Evolutionary conservation across 2,888 invertebrate genomes (phyloP), one percentile per base, ranked within the genome.

Genomic region (Periphyllus acericola): DNA sequence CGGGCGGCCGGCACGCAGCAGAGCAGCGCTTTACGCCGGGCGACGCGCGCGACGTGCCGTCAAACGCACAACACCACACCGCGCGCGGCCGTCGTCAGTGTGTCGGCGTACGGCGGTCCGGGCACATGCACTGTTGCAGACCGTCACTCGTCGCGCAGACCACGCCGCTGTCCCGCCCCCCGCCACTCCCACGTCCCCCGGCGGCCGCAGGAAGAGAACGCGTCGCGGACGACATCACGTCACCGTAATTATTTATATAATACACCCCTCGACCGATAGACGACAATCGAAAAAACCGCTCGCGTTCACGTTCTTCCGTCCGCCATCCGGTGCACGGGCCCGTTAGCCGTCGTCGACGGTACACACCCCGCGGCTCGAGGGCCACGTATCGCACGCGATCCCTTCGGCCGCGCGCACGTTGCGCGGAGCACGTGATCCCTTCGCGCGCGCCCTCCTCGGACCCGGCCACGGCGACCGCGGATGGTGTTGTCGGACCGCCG

Each of bases 51-150:
- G 72, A 17, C 76, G 72, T 29, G 34, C 85, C 71, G 72, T 74
- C 80, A 55, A 60, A 72, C 55, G 60, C 55, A 80, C 80, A 68
- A 82, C 82, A 32, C 81, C 81, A 52, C n/a, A 25, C 60, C 34
- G 55, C 66, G n/a, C 81, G 29, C 68, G 66, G n/a, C 29, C 34
- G n/a, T 36, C 60, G 72, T 60, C 74, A 87, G 87, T 87, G 80
- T 87, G 87, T 87, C 87, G 87, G 80, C 80, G 80, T 66, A 68
- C 80, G 60, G 87, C 87, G 71, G 80, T 60, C 60, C 87, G 80
- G 72, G 87, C 68, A 86, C 72, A 52, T 66, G 82, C 82, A 36
- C 75, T 3, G n/a, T 46, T 8, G 19, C 66, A 21, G 40, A 46
- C 75, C 75, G n/a, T 46, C 11, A n/a, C 11, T n/a, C 34, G 21